Evolutionary conservation across 2,888 invertebrate genomes (phyloP), one percentile per base, ranked within the genome.

Genomic region (Campaea margaritaria): DNA sequence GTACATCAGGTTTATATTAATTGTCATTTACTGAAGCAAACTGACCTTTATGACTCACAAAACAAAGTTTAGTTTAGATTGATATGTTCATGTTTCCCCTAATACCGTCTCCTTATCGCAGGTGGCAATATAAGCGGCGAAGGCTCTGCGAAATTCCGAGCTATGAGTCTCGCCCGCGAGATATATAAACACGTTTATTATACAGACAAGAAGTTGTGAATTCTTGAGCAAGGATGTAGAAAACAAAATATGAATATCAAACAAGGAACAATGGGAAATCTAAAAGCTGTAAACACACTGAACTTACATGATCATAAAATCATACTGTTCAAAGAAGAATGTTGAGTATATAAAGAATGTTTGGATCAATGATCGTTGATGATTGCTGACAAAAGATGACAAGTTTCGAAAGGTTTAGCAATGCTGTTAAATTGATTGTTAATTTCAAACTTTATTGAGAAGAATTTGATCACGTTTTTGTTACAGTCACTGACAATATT

Each of bases 91-190:
- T 50, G 49, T 65, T 73, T 70, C 61, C 67, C 72, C 68, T 75
- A 79, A 82, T 76, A 80, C 76, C 68, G 60, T 67, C 75, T 79
- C 78, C 78, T 81, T 82, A 84, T 84, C 80, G 79, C 81, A 82
- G 82, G 83, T 82, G 81, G 81, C 76, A 80, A 76, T 79, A 78
- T 80, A 75, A 77, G 76, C 75, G 70, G n/a, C 44, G 58, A 78
- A 76, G 77, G 74, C 76, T 79, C 72, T 77, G 79, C 76, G 80
- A 81, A 85, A 85, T 82, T 77, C 75, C 74, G 68, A 74, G 76
- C 75, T 71, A 72, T 69, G 70, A 76, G 69, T 66, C 67, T 62
- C 57, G 31, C 14, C 43, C 39, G 49, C 52, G 50, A 48, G 41
- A 63, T 56, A 71, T 74, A 78, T 72, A 75, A 74, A 72, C 69